These are phyloP conservation scores for Notothenia coriiceps DNA, from an alignment of 2,113 vertebrate species.

Conservation along the genomic window DNA sequence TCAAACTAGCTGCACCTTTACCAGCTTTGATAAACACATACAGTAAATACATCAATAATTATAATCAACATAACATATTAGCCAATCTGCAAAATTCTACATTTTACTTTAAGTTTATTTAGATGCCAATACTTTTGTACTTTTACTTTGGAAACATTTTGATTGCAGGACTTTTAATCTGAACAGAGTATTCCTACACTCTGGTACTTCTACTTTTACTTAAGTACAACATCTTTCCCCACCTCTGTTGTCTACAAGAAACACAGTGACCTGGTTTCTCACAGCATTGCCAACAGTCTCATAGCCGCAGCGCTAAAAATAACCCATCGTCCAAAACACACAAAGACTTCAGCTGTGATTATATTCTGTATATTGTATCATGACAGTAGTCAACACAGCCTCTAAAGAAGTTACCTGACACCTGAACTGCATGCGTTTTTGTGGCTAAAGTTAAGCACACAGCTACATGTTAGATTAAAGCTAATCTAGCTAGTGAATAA, in stretches of 20 bases:
- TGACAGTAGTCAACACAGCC: neutral
- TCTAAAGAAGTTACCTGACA: constrained; percentile 15
- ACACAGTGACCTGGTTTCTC: neutral
- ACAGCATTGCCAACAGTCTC: neutral
- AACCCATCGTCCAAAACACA: neutral
- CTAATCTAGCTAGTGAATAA: constrained; percentile 37
- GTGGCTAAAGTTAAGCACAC: constrained; percentile 58
- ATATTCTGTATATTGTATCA: neutral
- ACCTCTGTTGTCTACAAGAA: neutral
- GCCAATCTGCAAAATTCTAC: too few relatives aligned
- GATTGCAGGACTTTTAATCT: too few relatives aligned
- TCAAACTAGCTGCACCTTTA: too few relatives aligned
- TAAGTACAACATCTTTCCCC: too few relatives aligned
- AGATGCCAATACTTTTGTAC: too few relatives aligned
- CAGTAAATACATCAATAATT: too few relatives aligned
- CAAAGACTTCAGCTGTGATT: neutral
- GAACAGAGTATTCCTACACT: too few relatives aligned
- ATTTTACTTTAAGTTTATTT: too few relatives aligned
- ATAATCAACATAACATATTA: too few relatives aligned
- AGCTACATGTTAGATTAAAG: constrained; percentile 43
- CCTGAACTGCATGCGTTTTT: constrained; percentile 9
- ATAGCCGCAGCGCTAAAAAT: neutral
- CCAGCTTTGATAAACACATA: too few relatives aligned
- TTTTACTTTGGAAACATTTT: too few relatives aligned
- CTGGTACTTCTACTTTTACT: too few relatives aligned